A percentile compares a stretch with the other conserved stretches of the same genome.
phyloP scores from a whole-genome alignment of 2,113 vertebrate species.

The Psilopsiagon aurifrons region DNA sequence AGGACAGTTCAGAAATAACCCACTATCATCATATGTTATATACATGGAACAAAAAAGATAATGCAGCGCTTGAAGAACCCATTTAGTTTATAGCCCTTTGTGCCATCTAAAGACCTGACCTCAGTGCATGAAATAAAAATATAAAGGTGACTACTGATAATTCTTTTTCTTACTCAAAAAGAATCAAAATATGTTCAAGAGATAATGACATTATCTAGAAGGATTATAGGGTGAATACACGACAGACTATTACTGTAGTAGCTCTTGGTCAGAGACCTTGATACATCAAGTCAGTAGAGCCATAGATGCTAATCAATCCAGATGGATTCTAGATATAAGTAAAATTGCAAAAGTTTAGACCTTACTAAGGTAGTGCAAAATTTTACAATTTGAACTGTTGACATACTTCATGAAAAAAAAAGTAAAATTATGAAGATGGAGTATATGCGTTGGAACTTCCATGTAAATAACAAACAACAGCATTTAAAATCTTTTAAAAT shows the following conservation, averaged over 20 bases:
- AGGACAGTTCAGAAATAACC: neutral
- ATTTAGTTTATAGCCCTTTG: neutral
- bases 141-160: neutral
- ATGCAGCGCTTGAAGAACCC: neutral
- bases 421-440: neutral
- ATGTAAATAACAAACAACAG: neutral
- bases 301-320: neutral
- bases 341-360: neutral
- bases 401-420: neutral
- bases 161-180: neutral
- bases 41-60: neutral
- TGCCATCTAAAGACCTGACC: neutral
- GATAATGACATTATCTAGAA: neutral
- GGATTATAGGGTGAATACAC: neutral
- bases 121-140: neutral
- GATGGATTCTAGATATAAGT: neutral
- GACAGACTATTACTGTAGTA: neutral
- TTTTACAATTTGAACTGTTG: neutral
- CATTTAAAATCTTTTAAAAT: neutral
- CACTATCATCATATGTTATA: neutral
- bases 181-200: neutral
- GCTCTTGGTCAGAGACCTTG: neutral
- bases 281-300: neutral
- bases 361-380: neutral
- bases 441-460: neutral